Evolutionary conservation across 2,113 vertebrate species (phyloP).

Genomic region (Crotalus viridis): DNA sequence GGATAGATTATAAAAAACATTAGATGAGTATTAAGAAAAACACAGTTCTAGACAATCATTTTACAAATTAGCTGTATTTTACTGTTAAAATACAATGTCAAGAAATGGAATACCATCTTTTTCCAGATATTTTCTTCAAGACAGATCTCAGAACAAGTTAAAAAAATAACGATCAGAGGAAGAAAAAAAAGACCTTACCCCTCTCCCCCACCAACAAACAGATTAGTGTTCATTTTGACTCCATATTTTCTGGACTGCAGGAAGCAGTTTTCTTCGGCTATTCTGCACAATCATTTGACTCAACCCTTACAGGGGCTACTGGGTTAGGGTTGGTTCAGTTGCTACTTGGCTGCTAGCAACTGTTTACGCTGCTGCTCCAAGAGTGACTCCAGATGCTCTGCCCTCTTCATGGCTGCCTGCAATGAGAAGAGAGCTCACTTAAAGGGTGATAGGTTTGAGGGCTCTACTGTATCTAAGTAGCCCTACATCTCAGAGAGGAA

Average conservation of each 20-base stretch:
- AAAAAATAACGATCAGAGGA: background rate
- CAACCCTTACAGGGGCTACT: background rate
- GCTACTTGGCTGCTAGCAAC: constrained; percentile 72
- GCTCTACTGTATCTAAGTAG: background rate
- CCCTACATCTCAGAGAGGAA: background rate
- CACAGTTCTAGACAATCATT: accelerated
- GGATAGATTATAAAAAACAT: background rate
- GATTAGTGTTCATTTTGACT: constrained; percentile 4
- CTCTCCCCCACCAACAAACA: background rate
- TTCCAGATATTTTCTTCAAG: background rate
- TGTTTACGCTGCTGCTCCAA: constrained; percentile 83
- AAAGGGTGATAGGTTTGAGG: accelerated
- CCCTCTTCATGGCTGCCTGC: constrained; percentile 85
- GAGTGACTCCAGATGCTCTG: constrained; percentile 84
- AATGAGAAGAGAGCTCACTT: background rate
- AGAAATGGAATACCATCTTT: background rate
- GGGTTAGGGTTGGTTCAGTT: accelerated
- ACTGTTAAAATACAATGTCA: constrained; percentile 36
- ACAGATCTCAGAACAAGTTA: constrained; percentile 17
- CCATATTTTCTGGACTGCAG: background rate
- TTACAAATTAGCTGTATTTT: constrained; percentile 55
- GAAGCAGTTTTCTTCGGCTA: background rate
- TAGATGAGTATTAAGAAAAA: background rate
- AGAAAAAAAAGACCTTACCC: background rate
- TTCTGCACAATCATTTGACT: background rate